A percentile compares a stretch with the other conserved stretches of the same genome.
These are phyloP conservation scores for Eupristina koningsbergeri DNA, from an alignment of 1,140 invertebrate genomes.

Conservation along the genomic window DNA sequence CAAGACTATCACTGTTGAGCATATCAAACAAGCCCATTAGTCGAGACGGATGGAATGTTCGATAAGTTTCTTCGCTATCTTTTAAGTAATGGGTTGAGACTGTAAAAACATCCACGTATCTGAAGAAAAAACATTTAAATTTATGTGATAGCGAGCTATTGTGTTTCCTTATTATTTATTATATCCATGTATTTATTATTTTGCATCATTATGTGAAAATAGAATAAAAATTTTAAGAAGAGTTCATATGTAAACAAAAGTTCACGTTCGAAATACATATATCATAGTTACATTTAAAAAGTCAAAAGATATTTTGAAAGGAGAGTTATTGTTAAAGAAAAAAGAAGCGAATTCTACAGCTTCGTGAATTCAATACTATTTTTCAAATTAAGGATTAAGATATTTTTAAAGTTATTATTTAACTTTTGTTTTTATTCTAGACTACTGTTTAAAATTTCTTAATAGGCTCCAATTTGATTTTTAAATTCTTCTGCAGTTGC, in stretches of 20 bases:
- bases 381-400: no score
- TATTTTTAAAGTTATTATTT: no score
- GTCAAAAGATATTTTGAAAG: not conserved
- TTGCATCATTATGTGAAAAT: no score
- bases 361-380: no score
- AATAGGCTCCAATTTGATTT: not conserved
- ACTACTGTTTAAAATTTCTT: not conserved
- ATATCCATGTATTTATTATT: not conserved
- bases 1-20: conserved; percentile 84
- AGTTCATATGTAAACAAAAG: not conserved
- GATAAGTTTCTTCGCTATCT: conserved; percentile 74
- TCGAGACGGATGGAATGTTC: conserved; percentile 83
- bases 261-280: not conserved
- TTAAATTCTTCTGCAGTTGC: not conserved
- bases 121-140: conserved; percentile 52
- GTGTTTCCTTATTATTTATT: conserved; percentile 17
- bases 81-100: conserved; percentile 81
- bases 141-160: not conserved
- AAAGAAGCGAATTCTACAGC: no score
- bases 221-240: not conserved
- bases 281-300: not conserved
- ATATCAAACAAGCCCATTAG: conserved; percentile 85
- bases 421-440: no score
- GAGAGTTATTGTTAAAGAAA: no score
- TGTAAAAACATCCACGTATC: conserved; percentile 78